phyloP scores from a whole-genome alignment of 1,140 invertebrate species.

The Hyles euphorbiae region DNA sequence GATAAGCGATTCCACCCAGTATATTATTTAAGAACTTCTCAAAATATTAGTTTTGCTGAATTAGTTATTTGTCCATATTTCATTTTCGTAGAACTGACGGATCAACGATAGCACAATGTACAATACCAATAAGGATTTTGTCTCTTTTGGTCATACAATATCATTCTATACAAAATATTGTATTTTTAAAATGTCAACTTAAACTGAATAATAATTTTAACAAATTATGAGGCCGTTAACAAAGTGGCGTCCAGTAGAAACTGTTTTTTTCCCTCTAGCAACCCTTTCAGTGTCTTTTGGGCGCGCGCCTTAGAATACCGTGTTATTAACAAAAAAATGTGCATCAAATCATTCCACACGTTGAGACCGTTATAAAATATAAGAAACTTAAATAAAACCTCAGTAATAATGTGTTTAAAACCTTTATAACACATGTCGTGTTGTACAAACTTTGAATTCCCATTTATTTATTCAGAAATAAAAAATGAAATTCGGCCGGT shows the following conservation, averaged over 20 bases:
- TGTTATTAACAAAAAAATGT: constrained; percentile 25
- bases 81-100: too few species aligned
- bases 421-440: constrained; percentile 32
- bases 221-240: too few species aligned
- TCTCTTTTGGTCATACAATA: too few species aligned
- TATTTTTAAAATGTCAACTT: too few species aligned
- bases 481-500: constrained; percentile 28
- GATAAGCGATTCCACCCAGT: too few species aligned
- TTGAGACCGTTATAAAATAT: constrained; percentile 27
- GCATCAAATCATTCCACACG: constrained; percentile 23
- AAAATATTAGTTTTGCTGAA: too few species aligned
- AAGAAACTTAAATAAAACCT: constrained; percentile 12
- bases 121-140: too few species aligned
- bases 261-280: constrained; percentile 17
- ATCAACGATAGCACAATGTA: too few species aligned
- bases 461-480: constrained; percentile 17
- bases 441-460: constrained; percentile 1
- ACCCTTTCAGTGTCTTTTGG: constrained; percentile 27
- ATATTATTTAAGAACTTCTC: too few species aligned
- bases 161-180: too few species aligned
- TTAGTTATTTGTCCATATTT: too few species aligned
- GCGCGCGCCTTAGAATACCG: constrained; percentile 24
- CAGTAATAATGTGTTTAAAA: constrained; percentile 24
- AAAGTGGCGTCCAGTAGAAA: not conserved
- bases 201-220: too few species aligned